These are phyloP conservation scores for Agrotis puta DNA, from an alignment of 2,888 invertebrate genomes.

Conservation along the genomic window DNA sequence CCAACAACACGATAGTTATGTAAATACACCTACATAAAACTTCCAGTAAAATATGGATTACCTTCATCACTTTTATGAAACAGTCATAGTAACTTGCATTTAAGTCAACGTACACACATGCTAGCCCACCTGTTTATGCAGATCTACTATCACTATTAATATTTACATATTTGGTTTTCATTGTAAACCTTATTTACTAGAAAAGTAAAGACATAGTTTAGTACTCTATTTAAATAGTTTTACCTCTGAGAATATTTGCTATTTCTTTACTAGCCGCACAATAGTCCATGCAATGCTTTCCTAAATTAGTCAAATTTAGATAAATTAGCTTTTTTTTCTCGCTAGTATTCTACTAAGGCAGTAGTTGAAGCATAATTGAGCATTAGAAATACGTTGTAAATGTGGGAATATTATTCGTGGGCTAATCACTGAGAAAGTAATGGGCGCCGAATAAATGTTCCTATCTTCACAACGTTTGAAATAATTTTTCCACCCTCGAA, in stretches of 20 bases:
- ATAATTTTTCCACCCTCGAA: conserved; percentile 76
- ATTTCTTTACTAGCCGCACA: conserved; percentile 79
- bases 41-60: neutral
- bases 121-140: conserved; percentile 33
- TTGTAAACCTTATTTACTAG: conserved; percentile 42
- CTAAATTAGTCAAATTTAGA: conserved; percentile 79
- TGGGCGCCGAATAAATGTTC: conserved; percentile 64
- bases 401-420: conserved; percentile 72
- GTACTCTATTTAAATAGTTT: conserved; percentile 51
- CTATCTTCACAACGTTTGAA: conserved; percentile 73
- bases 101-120: conserved; percentile 22
- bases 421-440: conserved; percentile 52
- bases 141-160: conserved; percentile 34
- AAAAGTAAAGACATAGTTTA: conserved; percentile 51
- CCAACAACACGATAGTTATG: conserved; percentile 23
- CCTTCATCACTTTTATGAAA: neutral
- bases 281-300: conserved; percentile 85
- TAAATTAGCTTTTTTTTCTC: conserved; percentile 80
- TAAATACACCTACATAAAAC: conserved; percentile 16
- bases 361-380: conserved; percentile 82
- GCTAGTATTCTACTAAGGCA: conserved; percentile 74
- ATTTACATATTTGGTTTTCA: conserved; percentile 41
- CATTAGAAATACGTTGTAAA: conserved; percentile 84
- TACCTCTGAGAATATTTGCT: conserved; percentile 65
- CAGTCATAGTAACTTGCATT: conserved; percentile 1